phyloP scores from a whole-genome alignment of 2,888 invertebrate genomes.

The Ellobium chinense region DNA sequence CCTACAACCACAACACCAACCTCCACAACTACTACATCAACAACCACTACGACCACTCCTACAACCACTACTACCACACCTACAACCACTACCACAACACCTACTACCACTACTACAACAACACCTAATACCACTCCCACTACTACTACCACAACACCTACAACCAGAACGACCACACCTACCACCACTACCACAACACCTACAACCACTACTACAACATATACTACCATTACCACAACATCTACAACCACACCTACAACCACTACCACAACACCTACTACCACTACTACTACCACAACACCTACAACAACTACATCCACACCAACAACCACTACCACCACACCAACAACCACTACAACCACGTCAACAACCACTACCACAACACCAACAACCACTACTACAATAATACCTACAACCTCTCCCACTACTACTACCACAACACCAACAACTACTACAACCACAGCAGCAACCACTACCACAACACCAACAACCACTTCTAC shows the following conservation, averaged over 20 bases:
- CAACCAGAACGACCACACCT: not conserved
- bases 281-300: not conserved
- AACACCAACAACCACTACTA: not conserved
- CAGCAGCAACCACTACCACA: not conserved
- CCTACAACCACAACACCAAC: not conserved
- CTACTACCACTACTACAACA: not conserved
- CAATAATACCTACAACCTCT: no score
- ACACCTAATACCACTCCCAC: not conserved
- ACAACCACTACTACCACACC: not conserved
- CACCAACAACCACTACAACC: not conserved
- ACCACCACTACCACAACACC: not conserved
- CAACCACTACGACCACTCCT: not conserved
- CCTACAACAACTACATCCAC: not conserved
- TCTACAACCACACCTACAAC: not conserved
- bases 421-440: not conserved
- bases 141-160: not conserved
- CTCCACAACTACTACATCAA: not conserved
- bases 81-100: no score
- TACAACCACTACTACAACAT: not conserved
- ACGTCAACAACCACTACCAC: constrained; percentile 20
- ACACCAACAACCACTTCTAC: no score
- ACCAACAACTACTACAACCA: not conserved
- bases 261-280: not conserved
- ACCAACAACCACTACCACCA: not conserved
- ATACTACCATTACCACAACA: not conserved